Percentiles rank a stretch among this genome's conserved stretches.
phyloP scores from a whole-genome alignment of 2,888 invertebrate species.

The Scaptomyza polygonia region DNA sequence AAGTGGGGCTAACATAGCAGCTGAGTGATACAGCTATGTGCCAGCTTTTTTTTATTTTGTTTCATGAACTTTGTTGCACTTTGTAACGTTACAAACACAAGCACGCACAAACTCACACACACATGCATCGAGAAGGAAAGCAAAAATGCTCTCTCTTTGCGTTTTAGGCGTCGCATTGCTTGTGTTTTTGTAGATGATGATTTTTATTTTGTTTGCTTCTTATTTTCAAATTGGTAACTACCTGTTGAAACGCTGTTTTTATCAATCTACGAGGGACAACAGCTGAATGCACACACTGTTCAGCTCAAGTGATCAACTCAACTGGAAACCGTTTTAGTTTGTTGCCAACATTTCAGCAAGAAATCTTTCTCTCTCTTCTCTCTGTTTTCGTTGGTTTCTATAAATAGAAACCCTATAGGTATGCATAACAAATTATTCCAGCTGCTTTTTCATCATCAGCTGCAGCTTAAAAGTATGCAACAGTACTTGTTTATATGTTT shows the following conservation, averaged over 20 bases:
- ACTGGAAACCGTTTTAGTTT: slow-evolving; percentile 21
- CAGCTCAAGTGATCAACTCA: slow-evolving; percentile 22
- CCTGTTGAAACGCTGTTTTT: slow-evolving; percentile 28
- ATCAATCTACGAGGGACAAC: slow-evolving; percentile 10
- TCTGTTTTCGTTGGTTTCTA: neutral
- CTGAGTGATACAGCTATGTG: slow-evolving; percentile 13
- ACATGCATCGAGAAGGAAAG: neutral
- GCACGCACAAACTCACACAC: neutral
- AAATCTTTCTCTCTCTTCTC: slow-evolving; percentile 8
- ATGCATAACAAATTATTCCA: neutral
- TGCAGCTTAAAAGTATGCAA: slow-evolving; percentile 5
- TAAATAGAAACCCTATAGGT: slow-evolving; percentile 12
- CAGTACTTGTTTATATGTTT: neutral
- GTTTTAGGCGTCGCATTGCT: neutral
- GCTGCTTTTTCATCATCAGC: neutral
- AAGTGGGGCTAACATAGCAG: slow-evolving; percentile 22
- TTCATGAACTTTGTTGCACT: slow-evolving; percentile 33
- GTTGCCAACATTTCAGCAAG: slow-evolving; percentile 38
- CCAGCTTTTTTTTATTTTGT: slow-evolving; percentile 3
- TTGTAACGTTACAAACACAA: slow-evolving; percentile 44
- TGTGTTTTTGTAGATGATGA: slow-evolving; percentile 6
- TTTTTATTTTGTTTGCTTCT: slow-evolving; percentile 8
- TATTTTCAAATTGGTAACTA: slow-evolving; percentile 35
- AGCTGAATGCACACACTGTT: slow-evolving; percentile 42
- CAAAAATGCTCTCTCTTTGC: slow-evolving; percentile 10